A percentile compares a stretch with the other conserved stretches of the same genome.
phyloP scores from a whole-genome alignment of 2,797 vertebrate species.

The Peromyscus attwateri region DNA sequence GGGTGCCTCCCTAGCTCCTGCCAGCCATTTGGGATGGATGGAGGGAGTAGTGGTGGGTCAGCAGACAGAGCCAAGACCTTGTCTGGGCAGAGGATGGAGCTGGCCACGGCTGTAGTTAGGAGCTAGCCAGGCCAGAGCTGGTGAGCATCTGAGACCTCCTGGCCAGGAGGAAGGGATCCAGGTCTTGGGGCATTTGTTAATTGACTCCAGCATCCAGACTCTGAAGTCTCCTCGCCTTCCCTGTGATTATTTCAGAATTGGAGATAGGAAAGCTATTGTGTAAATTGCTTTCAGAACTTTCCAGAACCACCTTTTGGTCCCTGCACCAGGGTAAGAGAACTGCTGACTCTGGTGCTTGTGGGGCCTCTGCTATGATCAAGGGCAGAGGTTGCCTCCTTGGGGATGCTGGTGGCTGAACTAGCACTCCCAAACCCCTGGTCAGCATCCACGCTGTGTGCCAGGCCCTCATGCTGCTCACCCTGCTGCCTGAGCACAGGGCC shows the following conservation, averaged over 20 bases:
- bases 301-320: neutral
- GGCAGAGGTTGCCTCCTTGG: neutral
- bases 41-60: fast-evolving
- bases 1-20: neutral
- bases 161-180: neutral
- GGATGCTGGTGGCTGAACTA: fast-evolving
- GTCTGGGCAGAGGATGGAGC: fast-evolving
- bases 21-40: neutral
- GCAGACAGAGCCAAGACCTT: fast-evolving
- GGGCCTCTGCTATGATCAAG: neutral
- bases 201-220: fast-evolving
- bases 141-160: neutral
- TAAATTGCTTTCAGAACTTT: neutral
- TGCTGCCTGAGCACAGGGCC: neutral
- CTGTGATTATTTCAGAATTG: neutral
- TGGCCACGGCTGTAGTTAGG: fast-evolving
- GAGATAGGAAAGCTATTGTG: neutral
- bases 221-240: fast-evolving
- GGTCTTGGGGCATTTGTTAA: fast-evolving
- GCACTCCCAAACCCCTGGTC: neutral
- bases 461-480: fast-evolving
- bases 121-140: neutral
- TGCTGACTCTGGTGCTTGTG: fast-evolving
- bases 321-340: neutral
- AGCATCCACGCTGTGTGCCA: fast-evolving